phyloP scores from a whole-genome alignment of 2,797 vertebrate genomes.

The Tenualosa ilisha region DNA sequence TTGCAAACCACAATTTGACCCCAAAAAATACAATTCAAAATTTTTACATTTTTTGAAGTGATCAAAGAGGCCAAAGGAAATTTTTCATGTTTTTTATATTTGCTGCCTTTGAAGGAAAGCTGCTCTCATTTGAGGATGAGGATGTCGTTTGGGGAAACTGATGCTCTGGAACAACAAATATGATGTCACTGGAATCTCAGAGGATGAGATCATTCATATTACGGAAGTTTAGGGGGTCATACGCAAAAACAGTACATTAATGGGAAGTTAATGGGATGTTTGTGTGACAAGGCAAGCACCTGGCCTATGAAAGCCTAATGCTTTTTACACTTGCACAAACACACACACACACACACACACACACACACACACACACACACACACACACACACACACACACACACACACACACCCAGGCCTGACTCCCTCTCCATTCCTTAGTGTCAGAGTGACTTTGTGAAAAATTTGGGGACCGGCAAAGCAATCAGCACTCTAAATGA shows the following conservation, averaged over 20 bases:
- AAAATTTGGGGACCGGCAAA: too few relatives aligned
- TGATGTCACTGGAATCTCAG: constrained; percentile 10
- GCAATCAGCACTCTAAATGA: background rate
- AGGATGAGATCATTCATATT: background rate
- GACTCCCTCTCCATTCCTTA: too few relatives aligned
- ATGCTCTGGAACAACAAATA: background rate
- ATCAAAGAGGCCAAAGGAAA: too few relatives aligned
- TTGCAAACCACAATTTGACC: background rate
- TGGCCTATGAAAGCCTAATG: background rate
- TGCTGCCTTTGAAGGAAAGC: background rate
- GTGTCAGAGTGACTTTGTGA: background rate
- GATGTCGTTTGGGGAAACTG: background rate
- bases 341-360: too few relatives aligned
- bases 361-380: too few relatives aligned
- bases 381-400: background rate
- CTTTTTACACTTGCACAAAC: background rate
- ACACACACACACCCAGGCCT: background rate
- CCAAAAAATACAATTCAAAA: background rate
- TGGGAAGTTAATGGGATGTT: background rate
- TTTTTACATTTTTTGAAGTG: background rate
- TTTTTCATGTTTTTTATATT: too few relatives aligned
- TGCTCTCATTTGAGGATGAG: background rate
- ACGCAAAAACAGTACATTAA: background rate
- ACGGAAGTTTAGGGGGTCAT: background rate
- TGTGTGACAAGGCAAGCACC: background rate